Base-by-base conservation (phyloP, 1,140 invertebrate genomes). In the Drosophila auraria region DNA sequence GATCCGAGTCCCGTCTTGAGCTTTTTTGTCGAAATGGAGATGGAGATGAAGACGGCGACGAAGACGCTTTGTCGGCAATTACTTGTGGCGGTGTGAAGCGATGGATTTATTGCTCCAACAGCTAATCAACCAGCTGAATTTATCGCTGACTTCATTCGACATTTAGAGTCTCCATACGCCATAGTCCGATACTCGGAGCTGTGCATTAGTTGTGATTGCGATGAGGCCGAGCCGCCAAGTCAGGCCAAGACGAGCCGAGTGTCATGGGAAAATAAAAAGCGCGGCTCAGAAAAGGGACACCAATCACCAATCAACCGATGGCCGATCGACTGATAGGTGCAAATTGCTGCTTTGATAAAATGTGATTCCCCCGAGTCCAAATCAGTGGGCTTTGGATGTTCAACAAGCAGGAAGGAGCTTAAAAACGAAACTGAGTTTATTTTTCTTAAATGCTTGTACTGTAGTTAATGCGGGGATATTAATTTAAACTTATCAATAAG, bases 101-200 rank as follows among this genome's bases (percentile, higher is more conserved):
- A 87, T 80, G 68, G 77, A 87, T 87, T 83, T 87, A 87, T 83
- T 83, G 80, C 83, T 50, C 80, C 73, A 83, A 83, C 72, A 87
- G 80, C 80, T 87, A 87, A 87, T 87, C 77, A 87, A 87, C 80
- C 82, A 87, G 80, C 69, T 83, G 77, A 87, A 87, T 87, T 87
- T 87, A 87, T 87, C 80, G 83, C 64, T 87, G 83, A 87, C 72
- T 80, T 74, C 69, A 79, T 83, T 87, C 72, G 84, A 80, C 81
- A 87, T 83, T 87, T 77, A 74, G 76, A 83, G 80, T 64, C 60
- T 82, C 70, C 56, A 70, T 80, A 76, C 57, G 59, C 20, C 17
- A 56, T 56, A 38, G 12, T 38, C 7, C 33, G 53, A 56, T 56
- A 23, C 53, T 38, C 1, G 17, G 33, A 38, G 54, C 61, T 61